Base-by-base conservation (phyloP, 1,140 invertebrate genomes). In the Doryteuthis pealeii region DNA sequence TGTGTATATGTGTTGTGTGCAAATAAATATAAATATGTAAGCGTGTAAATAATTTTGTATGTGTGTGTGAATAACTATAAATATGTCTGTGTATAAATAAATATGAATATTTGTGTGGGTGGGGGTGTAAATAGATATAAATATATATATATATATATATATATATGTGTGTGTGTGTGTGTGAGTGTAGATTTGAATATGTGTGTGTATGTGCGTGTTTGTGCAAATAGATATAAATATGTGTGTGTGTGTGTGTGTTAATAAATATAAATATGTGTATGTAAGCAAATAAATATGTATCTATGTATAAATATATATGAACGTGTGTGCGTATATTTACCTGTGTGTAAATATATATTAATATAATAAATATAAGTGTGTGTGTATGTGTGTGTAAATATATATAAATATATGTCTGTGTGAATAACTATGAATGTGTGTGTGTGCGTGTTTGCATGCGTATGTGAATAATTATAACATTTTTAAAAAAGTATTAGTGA, bases 91-190 rank as follows among this genome's bases (percentile, higher is more conserved):
- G 15, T 58, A 58, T 58, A 6, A 6, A n/a, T 58, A 28, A 6
- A 58, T 58, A 58, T 58, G 15, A 5, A 58, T 28, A 58, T 58
- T 58, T 58, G 15, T 58, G 10, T 40, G 10, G 3, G 10, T 40
- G 10, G 3, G 10, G 3, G 10, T 58, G 15, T 58, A 58, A 5
- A 6, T 58, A 58, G 3, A 58, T 62, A 28, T 6, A 15, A 14
- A 62, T 62, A 62, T 62, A 62, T 58, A 5, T 58, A 58, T 62
- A 8, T 62, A 62, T 62, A 62, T 62, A 0, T 62, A 62, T 62
- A 28, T 62, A 2, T 62, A 28, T 28, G 18, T n/a, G 18, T 58
- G 18, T 58, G 5, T 28, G 18, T 28, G 18, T 58, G 18, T 58
- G 5, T 58, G 18, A 8, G 18, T 28, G 18, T 28, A 62, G 10